phyloP scores from a whole-genome alignment of 2,888 invertebrate genomes.

The Nezara viridula region DNA sequence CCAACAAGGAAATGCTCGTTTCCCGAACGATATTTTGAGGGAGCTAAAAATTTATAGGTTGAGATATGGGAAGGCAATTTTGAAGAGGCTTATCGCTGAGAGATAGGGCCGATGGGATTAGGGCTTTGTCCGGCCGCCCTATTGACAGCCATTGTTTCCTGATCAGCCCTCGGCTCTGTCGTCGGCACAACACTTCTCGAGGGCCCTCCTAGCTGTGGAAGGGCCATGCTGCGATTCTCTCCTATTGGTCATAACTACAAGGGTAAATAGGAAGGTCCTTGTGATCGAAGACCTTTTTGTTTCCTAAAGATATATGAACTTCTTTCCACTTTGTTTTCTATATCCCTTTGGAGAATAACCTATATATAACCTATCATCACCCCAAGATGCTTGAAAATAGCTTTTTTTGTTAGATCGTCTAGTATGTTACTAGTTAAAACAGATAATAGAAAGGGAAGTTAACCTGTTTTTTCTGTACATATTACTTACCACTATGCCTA shows the following conservation, averaged over 20 bases:
- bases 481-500: too few relatives aligned
- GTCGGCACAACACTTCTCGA: constrained; percentile 2
- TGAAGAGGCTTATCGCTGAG: constrained; percentile 3
- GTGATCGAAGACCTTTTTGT: too few relatives aligned
- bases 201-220: not conserved
- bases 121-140: not conserved
- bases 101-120: not conserved
- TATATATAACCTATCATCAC: too few relatives aligned
- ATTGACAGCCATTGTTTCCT: constrained; percentile 34
- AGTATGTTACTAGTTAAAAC: too few relatives aligned
- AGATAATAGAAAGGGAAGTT: too few relatives aligned
- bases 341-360: too few relatives aligned
- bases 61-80: constrained; percentile 24
- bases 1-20: not conserved
- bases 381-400: too few relatives aligned
- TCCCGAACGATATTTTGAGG: not conserved
- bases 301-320: too few relatives aligned
- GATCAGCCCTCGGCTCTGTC: not conserved
- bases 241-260: not conserved
- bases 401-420: too few relatives aligned
- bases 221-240: not conserved
- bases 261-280: not conserved
- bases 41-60: not conserved
- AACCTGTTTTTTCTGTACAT: too few relatives aligned
- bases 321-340: too few relatives aligned